Conservation (phyloP, 2,113 vertebrate genomes). For the Malurus alboscapulatus region DNA sequence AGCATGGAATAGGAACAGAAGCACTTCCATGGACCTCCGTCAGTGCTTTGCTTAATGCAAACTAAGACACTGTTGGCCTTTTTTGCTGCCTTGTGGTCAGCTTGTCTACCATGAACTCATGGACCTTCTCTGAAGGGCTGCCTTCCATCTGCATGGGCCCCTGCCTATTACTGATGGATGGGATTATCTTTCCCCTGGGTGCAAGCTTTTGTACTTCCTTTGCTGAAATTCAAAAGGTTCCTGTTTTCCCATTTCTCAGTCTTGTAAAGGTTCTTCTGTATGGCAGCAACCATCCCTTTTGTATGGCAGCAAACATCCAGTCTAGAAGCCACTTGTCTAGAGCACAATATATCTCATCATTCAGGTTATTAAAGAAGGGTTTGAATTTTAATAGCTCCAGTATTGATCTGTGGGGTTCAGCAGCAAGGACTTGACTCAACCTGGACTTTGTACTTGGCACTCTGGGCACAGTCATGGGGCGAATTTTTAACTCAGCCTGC, state of each 20-base stretch:
- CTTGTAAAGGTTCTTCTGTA: not conserved
- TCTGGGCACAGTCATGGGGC: not conserved
- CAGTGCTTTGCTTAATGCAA: not conserved
- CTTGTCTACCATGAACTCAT: not conserved
- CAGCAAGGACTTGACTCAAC: not conserved
- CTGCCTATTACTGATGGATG: not conserved
- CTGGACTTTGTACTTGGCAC: not conserved
- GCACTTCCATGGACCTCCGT: not conserved
- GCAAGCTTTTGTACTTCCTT: not conserved
- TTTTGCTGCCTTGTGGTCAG: not conserved
- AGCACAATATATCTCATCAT: not conserved
- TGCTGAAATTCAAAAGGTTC: not conserved
- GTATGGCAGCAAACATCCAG: not conserved
- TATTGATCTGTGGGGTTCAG: not conserved
- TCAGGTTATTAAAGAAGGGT: not conserved
- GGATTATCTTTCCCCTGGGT: rapidly evolving
- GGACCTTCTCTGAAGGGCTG: not conserved
- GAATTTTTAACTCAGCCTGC: not conserved
- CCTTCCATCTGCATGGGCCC: not conserved
- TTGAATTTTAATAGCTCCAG: not conserved
- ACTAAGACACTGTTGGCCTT: not conserved
- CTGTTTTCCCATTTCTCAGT: not conserved
- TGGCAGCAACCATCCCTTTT: not conserved
- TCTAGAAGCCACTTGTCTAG: not conserved
- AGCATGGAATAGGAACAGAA: not conserved